Percentiles rank a stretch among this genome's conserved stretches.
Conservation (phyloP, 2,113 vertebrate genomes). For the Cryptotis parvus region DNA sequence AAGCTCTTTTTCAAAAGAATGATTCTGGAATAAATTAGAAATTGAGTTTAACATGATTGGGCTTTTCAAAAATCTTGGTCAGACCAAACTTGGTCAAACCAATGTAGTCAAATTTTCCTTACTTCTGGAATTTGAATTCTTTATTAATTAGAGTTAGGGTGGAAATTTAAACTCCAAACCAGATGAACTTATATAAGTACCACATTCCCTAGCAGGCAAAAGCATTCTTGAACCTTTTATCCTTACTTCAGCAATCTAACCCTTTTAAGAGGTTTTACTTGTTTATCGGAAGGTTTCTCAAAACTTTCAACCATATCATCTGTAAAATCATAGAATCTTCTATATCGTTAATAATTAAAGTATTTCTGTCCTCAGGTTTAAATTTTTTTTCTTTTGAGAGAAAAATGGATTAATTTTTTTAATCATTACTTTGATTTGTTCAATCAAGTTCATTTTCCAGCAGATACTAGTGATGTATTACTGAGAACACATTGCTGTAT, state of each 20-base stretch:
- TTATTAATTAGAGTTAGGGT: constrained; percentile 63
- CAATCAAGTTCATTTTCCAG: not conserved
- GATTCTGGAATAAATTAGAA: constrained; percentile 64
- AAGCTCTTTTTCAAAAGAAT: constrained; percentile 45
- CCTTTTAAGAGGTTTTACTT: constrained; percentile 29
- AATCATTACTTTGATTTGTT: not conserved
- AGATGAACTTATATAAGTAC: constrained; percentile 37
- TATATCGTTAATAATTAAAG: constrained; percentile 37
- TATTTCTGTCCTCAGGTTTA: constrained; percentile 19
- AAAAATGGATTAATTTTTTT: constrained; percentile 27
- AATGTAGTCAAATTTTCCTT: constrained; percentile 66
- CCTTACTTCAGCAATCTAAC: not conserved
- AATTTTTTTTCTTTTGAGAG: not conserved
- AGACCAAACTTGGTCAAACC: constrained; percentile 54
- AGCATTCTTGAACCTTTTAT: constrained; percentile 33
- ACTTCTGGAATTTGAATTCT: constrained; percentile 64
- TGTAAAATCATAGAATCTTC: constrained; percentile 6
- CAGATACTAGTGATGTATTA: not conserved
- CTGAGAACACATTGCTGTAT: no score
- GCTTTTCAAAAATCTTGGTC: constrained; percentile 53
- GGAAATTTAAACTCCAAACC: constrained; percentile 62
- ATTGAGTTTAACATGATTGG: not conserved
- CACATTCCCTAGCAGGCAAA: constrained; percentile 33
- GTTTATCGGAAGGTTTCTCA: not conserved
- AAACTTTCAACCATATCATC: constrained; percentile 56